Base-by-base conservation (phyloP, 2,797 vertebrate species). In the Natrix natrix region DNA sequence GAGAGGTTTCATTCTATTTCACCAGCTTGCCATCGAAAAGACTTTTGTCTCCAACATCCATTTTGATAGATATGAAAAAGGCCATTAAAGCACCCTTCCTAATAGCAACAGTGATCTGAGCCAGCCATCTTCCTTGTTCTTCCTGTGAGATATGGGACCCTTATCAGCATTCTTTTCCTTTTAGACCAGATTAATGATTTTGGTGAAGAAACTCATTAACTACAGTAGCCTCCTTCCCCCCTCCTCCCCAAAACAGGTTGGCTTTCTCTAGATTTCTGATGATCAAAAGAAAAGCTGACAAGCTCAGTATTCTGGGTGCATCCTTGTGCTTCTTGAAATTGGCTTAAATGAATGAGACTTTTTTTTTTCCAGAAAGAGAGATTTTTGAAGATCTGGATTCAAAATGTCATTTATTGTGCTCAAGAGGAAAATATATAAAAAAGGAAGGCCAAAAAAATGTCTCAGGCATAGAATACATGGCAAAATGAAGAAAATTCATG, bases 141-240 rank as follows among this genome's bases (percentile, higher is more conserved):
- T 98, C 93, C 97, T 96, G 90, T 97, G 98, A 97, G 97, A 96
- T 96, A 96, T 98, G 97, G 98, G 98, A 98, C 97, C 98, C 97
- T 98, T 98, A 98, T 98, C 98, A 98, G 97, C 95, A 97, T 98
- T 98, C 98, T 98, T 98, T 98, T 98, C 98, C 97, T 98, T 99
- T 98, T 97, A 98, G 97, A 97, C 97, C 97, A 97, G 97, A 98
- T 98, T 98, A 97, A 96, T 98, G 98, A 98, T 98, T 98, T 97
- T 96, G 94, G 97, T 96, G 96, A 96, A 97, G 98, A 98, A 98
- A 98, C 98, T 98, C 95, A 95, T 98, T 98, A 98, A 98, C 98
- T 98, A 97, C 95, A 96, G 96, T 96, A 93, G 96, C 97, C 96
- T 96, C 97, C 96, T 98, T 97, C 97, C 97, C 0, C 43, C 43